These are phyloP conservation scores for Himantopus leucocephalus DNA, from an alignment of 2,113 vertebrate species.

Conservation along the genomic window DNA sequence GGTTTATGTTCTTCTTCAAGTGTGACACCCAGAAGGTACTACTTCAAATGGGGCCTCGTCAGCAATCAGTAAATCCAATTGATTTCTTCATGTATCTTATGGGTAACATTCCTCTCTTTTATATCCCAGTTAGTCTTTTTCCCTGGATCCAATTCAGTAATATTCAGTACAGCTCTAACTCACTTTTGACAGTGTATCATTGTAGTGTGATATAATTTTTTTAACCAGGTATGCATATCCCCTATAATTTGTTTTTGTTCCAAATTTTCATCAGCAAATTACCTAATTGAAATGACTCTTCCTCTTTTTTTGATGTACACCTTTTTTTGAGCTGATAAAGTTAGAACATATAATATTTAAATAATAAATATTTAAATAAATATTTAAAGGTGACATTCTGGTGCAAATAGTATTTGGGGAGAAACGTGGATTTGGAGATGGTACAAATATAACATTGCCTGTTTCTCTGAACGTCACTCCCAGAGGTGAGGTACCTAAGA, in stretches of 20 bases:
- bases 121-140: background rate
- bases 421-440: background rate
- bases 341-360: background rate
- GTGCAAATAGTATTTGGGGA: background rate
- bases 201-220: background rate
- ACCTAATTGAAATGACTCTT: background rate
- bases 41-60: background rate
- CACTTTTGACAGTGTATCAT: background rate
- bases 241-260: background rate
- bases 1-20: background rate
- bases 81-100: background rate
- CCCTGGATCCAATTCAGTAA: background rate
- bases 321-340: background rate
- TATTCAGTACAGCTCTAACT: background rate
- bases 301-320: background rate
- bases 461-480: background rate
- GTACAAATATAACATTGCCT: background rate
- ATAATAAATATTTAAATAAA: background rate
- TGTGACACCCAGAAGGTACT: background rate
- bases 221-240: background rate
- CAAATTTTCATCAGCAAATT: background rate
- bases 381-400: background rate
- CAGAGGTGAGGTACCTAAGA: background rate
- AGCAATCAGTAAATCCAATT: background rate
- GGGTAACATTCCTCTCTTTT: background rate